Evolutionary conservation across 2,113 vertebrate genomes (phyloP).

Genomic region (Microcebus lehilahytsara): DNA sequence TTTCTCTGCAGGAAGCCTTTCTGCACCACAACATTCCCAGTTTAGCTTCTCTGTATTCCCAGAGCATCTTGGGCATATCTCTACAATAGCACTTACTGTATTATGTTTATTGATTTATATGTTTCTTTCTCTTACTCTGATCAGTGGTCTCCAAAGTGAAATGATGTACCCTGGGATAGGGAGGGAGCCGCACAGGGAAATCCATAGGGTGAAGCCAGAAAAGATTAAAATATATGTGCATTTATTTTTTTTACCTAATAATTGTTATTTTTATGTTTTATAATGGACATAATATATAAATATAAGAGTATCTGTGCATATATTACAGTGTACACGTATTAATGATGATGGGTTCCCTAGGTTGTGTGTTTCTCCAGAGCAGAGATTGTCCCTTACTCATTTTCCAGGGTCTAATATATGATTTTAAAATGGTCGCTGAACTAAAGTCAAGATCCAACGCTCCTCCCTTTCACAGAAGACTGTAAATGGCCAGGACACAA

Average conservation of each 20-base stretch:
- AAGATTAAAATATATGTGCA: neutral
- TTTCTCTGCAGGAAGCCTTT: neutral
- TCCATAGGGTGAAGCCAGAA: neutral
- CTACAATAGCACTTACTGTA: neutral
- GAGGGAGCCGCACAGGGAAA: neutral
- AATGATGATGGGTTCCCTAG: neutral
- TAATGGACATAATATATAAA: neutral
- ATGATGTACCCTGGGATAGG: neutral
- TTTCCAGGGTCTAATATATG: neutral
- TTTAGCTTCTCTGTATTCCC: neutral
- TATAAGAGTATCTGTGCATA: neutral
- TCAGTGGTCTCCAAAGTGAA: neutral
- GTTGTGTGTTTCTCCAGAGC: neutral
- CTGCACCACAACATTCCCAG: neutral
- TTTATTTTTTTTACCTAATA: conserved; percentile 1
- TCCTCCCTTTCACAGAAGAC: neutral
- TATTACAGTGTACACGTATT: neutral
- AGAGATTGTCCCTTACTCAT: neutral
- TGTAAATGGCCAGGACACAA: neutral
- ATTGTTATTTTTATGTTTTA: conserved; percentile 25
- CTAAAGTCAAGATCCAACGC: neutral
- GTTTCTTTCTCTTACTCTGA: neutral
- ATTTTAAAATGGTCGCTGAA: neutral
- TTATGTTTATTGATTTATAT: neutral
- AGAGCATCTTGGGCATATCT: neutral